phyloP scores from a whole-genome alignment of 2,797 vertebrate species.

The Lacerta bilineata region DNA sequence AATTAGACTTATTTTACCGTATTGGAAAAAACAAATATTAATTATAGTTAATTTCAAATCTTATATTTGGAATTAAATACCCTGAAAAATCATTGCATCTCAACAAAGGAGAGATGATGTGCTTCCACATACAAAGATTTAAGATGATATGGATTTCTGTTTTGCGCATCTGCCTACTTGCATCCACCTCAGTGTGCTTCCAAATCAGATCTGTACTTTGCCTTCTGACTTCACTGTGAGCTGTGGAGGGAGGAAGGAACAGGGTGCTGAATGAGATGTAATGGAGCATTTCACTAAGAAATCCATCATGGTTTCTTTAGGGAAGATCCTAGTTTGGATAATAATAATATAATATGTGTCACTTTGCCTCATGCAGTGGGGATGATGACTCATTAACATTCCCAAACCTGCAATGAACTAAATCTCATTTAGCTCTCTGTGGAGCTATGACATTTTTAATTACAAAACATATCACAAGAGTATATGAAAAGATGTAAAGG shows the following conservation, averaged over 20 bases:
- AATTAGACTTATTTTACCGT: conserved; percentile 74
- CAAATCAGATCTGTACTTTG: background rate
- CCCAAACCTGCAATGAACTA: conserved; percentile 61
- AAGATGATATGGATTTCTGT: background rate
- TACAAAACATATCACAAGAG: conserved; percentile 56
- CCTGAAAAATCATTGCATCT: background rate
- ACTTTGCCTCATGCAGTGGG: conserved; percentile 44
- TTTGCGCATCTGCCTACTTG: background rate
- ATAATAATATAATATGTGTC: background rate
- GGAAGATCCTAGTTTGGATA: too few species aligned
- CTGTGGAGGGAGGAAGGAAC: background rate
- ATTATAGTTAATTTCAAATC: conserved; percentile 24
- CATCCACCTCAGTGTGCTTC: background rate
- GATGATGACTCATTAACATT: conserved; percentile 63
- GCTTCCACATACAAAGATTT: background rate
- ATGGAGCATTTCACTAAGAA: background rate
- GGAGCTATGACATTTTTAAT: conserved; percentile 67
- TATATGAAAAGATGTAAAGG: conserved; percentile 48
- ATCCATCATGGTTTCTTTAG: background rate
- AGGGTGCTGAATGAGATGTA: background rate
- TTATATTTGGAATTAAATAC: conserved; percentile 8
- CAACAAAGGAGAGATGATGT: background rate
- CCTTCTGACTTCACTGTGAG: background rate
- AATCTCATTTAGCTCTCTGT: conserved; percentile 68
- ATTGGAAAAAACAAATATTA: background rate